Conservation (phyloP, 2,113 vertebrate genomes). For the Lophotis ruficrista region DNA sequence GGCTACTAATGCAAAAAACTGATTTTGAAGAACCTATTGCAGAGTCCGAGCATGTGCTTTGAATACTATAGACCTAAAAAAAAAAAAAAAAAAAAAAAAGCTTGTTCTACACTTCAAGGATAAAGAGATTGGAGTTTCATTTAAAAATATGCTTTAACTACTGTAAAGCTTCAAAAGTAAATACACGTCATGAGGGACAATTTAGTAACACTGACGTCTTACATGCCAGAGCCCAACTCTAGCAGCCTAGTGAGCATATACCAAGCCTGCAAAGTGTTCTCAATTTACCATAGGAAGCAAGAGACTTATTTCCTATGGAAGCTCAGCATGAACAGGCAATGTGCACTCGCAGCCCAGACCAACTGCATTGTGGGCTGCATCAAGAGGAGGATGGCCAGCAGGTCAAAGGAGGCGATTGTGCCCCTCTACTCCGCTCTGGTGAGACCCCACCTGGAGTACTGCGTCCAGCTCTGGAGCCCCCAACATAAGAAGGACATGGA, state of each 20-base stretch:
- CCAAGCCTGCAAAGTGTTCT: not conserved
- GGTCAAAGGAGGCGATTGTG: too few species aligned
- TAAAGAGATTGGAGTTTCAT: not conserved
- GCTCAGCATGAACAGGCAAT: too few species aligned
- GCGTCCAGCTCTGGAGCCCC: too few species aligned
- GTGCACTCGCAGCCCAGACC: too few species aligned
- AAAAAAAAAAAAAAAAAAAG: too few species aligned
- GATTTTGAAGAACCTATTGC: not conserved
- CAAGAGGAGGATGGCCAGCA: too few species aligned
- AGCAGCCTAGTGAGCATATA: not conserved
- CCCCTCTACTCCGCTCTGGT: too few species aligned
- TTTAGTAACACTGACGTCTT: not conserved
- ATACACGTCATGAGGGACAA: not conserved
- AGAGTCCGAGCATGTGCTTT: not conserved
- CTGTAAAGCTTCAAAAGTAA: not conserved
- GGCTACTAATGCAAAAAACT: not conserved
- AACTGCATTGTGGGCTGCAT: too few species aligned
- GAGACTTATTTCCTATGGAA: not conserved
- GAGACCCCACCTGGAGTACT: too few species aligned
- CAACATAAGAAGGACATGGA: too few species aligned
- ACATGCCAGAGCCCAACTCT: not conserved
- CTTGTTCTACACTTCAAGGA: not conserved
- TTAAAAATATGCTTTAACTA: not conserved
- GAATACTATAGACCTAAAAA: not conserved
- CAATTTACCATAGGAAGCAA: not conserved